Conservation (phyloP, 2,797 vertebrate species). For the Parauchenoglanis punctatus region DNA sequence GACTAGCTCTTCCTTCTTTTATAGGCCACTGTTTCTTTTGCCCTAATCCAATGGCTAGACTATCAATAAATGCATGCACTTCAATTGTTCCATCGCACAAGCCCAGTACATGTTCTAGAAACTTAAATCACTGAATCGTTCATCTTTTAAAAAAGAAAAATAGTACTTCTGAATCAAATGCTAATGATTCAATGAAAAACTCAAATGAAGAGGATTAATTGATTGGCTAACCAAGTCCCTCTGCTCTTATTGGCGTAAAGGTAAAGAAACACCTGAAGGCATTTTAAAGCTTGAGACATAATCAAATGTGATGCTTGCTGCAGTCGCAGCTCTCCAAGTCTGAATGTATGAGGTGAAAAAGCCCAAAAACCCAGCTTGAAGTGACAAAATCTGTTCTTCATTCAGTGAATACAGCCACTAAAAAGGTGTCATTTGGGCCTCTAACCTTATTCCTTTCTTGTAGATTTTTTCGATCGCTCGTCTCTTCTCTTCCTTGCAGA, state of each 20-base stretch:
- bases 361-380: background rate
- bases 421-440: conserved; percentile 37
- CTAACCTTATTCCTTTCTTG: conserved; percentile 21
- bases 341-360: background rate
- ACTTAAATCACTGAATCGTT: background rate
- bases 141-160: background rate
- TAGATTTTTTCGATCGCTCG: background rate
- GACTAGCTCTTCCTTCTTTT: background rate
- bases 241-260: background rate
- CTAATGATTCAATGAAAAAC: background rate
- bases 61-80: background rate
- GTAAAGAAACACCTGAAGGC: background rate
- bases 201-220: background rate
- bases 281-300: background rate
- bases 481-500: conserved; percentile 11
- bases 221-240: background rate
- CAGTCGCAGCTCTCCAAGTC: background rate
- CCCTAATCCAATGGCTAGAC: background rate
- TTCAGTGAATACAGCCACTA: conserved; percentile 11
- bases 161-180: background rate
- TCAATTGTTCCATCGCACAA: background rate
- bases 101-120: background rate
- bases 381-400: background rate
- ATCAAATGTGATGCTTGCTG: background rate
- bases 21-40: background rate